These are phyloP conservation scores for Yponomeuta plumbellus DNA, from an alignment of 2,888 invertebrate species.

Conservation along the genomic window DNA sequence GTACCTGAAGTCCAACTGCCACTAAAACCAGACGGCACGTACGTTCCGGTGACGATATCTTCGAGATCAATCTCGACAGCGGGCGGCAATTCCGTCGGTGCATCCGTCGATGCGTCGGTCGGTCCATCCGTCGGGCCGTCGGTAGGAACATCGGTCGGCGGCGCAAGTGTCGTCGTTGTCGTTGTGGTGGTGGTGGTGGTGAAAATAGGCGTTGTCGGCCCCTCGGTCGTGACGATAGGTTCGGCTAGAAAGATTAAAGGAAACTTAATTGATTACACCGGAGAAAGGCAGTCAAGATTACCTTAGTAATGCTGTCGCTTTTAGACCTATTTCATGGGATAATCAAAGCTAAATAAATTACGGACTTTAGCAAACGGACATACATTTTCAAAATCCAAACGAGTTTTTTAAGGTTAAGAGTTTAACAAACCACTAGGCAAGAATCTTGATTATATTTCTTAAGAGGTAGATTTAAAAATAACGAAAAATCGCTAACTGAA, in stretches of 20 bases:
- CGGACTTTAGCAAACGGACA: no score
- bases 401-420: no score
- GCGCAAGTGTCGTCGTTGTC: constrained; percentile 26
- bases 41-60: constrained; percentile 82
- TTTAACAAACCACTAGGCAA: no score
- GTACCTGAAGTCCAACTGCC: constrained; percentile 88
- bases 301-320: no score
- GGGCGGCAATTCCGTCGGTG: constrained; percentile 27
- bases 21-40: constrained; percentile 82
- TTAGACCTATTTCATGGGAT: no score
- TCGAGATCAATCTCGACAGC: constrained; percentile 76
- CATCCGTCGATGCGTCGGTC: constrained; percentile 11
- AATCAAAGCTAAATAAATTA: no score
- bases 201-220: constrained; percentile 19
- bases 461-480: no score
- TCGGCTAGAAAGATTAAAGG: constrained; percentile 28
- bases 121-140: constrained; percentile 12
- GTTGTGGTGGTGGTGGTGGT: constrained; percentile 28
- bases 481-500: no score
- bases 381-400: no score
- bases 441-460: no score
- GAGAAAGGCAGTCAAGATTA: no score
- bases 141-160: constrained; percentile 25
- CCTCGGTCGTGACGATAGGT: constrained; percentile 20
- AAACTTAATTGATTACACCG: no score